phyloP scores from a whole-genome alignment of 2,888 invertebrate genomes.

The Cephalotes varians region DNA sequence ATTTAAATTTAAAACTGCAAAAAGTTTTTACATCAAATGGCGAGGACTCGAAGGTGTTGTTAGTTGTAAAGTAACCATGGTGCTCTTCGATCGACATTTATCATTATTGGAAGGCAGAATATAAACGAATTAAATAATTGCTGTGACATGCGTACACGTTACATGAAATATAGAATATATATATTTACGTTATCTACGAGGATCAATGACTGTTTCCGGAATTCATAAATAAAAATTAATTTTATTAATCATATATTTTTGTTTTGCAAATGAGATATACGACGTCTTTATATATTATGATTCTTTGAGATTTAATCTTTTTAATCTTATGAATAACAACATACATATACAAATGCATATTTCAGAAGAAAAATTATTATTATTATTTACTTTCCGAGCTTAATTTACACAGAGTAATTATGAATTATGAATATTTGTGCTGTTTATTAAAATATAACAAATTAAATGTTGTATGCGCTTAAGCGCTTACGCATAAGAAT shows the following conservation, averaged over 20 bases:
- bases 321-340: too few relatives aligned
- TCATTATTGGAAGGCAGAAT: background rate
- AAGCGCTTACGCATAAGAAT: background rate
- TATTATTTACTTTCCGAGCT: background rate
- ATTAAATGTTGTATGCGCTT: background rate
- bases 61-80: background rate
- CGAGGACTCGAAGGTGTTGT: background rate
- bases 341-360: too few relatives aligned
- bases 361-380: too few relatives aligned
- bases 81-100: background rate
- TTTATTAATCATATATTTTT: background rate
- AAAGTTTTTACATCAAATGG: background rate
- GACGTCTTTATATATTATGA: background rate
- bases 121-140: background rate
- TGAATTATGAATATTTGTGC: background rate
- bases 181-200: too few relatives aligned
- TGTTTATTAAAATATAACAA: background rate
- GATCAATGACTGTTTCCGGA: background rate
- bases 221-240: background rate
- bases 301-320: background rate
- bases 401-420: background rate
- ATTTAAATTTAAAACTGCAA: constrained; percentile 32
- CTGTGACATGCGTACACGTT: background rate
- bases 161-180: background rate
- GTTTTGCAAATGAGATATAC: background rate